These are phyloP conservation scores for Cacatua alba DNA, from an alignment of 2,113 vertebrate species.

Conservation along the genomic window DNA sequence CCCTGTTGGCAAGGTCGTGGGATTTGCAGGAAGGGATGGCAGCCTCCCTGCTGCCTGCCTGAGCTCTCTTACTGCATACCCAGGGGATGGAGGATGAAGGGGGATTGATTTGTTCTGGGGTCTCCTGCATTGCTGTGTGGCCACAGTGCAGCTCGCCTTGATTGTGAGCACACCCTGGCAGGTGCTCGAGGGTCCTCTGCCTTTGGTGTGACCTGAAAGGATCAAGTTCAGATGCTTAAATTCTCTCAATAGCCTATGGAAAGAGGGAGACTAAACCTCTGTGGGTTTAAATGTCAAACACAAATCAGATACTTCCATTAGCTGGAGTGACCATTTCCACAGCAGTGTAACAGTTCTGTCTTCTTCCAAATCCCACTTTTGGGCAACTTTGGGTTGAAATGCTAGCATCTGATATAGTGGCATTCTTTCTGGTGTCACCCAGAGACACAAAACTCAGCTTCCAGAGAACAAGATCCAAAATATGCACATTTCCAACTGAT, in stretches of 20 bases:
- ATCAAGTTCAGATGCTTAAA: not conserved
- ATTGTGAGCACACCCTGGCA: not conserved
- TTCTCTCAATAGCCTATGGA: not conserved
- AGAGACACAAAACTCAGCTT: not conserved
- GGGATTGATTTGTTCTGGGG: accelerated
- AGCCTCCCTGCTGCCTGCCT: not conserved
- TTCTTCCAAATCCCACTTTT: not conserved
- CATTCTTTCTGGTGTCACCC: not conserved
- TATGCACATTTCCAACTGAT: not conserved
- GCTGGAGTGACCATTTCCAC: not conserved
- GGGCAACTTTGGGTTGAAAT: not conserved
- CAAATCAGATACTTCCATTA: not conserved
- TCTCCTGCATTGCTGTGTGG: not conserved
- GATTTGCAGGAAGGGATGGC: not conserved
- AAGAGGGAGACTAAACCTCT: not conserved
- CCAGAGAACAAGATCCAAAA: not conserved
- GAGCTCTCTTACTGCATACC: not conserved
- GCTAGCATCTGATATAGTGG: not conserved
- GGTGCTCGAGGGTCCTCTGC: accelerated
- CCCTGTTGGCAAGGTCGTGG: not conserved
- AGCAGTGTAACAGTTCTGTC: not conserved
- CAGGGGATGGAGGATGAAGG: not conserved
- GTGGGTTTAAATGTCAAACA: not conserved
- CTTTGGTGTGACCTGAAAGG: not conserved
- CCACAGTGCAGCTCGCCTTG: accelerated